A percentile compares a stretch with the other conserved stretches of the same genome.
These are phyloP conservation scores for Chromis chromis DNA, from an alignment of 2,797 vertebrate genomes.

Conservation along the genomic window DNA sequence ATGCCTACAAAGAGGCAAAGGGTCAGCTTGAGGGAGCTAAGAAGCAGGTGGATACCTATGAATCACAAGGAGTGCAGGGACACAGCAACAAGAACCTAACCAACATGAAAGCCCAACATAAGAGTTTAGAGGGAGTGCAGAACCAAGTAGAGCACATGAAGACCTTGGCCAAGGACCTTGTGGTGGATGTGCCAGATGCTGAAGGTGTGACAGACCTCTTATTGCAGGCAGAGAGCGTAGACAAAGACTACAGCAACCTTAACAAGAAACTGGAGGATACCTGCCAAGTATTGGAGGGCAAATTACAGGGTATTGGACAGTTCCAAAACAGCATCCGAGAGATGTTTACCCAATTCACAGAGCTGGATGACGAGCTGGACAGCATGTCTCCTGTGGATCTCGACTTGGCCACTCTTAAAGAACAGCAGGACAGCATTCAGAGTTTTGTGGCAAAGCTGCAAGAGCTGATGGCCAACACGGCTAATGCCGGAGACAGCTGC, in stretches of 20 bases:
- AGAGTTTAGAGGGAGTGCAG: constrained; percentile 88
- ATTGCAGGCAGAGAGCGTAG: constrained; percentile 88
- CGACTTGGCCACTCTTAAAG: constrained; percentile 82
- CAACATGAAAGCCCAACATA: constrained; percentile 94
- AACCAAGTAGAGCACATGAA: constrained; percentile 88
- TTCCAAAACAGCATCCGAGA: constrained; percentile 97
- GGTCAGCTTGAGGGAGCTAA: constrained; percentile 88
- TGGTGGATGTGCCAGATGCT: constrained; percentile 88
- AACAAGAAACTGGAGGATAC: constrained; percentile 88
- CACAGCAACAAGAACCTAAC: constrained; percentile 93
- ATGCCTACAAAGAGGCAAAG: constrained; percentile 87
- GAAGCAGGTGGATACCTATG: constrained; percentile 88
- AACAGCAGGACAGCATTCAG: constrained; percentile 87
- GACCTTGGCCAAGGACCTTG: constrained; percentile 89
- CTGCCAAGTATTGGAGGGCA: constrained; percentile 91
- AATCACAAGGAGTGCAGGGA: constrained; percentile 89
- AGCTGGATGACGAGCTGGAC: constrained; percentile 97
- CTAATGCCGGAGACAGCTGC: constrained; percentile 90
- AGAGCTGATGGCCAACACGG: constrained; percentile 89
- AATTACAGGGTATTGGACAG: constrained; percentile 96
- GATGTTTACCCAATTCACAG: constrained; percentile 94
- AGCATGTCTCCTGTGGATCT: constrained; percentile 91
- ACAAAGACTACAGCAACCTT: constrained; percentile 85
- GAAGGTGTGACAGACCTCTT: constrained; percentile 91
- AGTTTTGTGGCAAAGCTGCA: constrained; percentile 89